Evolutionary conservation across 92 coral and sea anemone genomes (phyloP).

Genomic region (Parazoanthus atlanticus): DNA sequence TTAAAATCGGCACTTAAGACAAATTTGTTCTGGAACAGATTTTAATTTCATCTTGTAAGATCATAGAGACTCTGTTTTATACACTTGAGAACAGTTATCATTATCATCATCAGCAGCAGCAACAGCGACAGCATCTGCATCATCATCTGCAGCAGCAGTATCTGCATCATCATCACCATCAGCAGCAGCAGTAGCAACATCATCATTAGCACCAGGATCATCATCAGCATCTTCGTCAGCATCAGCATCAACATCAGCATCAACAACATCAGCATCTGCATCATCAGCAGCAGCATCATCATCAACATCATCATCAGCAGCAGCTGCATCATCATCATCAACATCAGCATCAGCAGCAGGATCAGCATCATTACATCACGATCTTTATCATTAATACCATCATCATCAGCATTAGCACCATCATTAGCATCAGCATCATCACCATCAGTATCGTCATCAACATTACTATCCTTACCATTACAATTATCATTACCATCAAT

Average conservation of each 20-base stretch:
- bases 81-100: too few relatives aligned
- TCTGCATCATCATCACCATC: not conserved
- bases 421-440: not conserved
- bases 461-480: not conserved
- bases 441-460: not conserved
- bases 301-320: too few relatives aligned
- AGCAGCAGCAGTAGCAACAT: too few relatives aligned
- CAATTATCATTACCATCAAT: not conserved
- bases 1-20: too few relatives aligned
- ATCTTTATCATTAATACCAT: not conserved
- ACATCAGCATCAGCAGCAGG: not conserved
- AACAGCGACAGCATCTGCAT: too few relatives aligned
- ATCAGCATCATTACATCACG: not conserved
- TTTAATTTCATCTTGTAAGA: too few relatives aligned
- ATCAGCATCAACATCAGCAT: not conserved
- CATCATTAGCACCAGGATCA: not conserved
- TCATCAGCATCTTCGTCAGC: too few relatives aligned
- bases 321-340: not conserved
- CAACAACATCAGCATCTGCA: not conserved
- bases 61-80: too few relatives aligned
- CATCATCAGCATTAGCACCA: not conserved
- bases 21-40: too few relatives aligned
- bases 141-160: too few relatives aligned
- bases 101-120: not conserved
- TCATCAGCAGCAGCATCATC: too few relatives aligned